Evolutionary conservation across 2,888 invertebrate genomes (phyloP).

Genomic region (Aspidiotus destructor): DNA sequence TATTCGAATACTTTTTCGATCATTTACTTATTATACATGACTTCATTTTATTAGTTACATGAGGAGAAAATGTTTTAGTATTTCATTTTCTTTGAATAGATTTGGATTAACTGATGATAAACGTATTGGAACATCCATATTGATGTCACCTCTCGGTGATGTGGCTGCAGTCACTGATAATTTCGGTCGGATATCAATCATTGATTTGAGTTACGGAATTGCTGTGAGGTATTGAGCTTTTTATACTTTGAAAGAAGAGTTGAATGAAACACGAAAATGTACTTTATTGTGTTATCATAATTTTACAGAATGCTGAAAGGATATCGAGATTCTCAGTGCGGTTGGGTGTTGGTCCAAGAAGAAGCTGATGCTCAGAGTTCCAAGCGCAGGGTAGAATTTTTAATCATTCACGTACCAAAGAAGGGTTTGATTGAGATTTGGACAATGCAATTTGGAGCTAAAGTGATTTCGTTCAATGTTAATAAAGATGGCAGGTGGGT

Average conservation of each 20-base stretch:
- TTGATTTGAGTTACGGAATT: conserved; percentile 71
- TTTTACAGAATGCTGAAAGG: conserved; percentile 45
- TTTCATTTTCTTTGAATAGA: conserved; percentile 6
- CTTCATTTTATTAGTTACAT: conserved; percentile 3
- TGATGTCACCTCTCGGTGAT: conserved; percentile 66
- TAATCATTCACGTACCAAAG: conserved; percentile 86
- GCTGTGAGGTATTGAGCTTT: conserved; percentile 51
- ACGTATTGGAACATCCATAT: conserved; percentile 63
- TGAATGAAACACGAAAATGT: neutral
- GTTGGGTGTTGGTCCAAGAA: conserved; percentile 77
- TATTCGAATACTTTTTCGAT: too few species aligned
- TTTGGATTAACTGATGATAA: conserved; percentile 71
- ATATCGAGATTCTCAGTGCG: conserved; percentile 89
- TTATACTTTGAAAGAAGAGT: neutral
- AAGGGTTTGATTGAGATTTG: conserved; percentile 89
- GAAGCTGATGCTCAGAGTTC: conserved; percentile 42
- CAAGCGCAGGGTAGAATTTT: conserved; percentile 50
- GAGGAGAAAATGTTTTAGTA: neutral
- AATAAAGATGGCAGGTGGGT: conserved; percentile 61
- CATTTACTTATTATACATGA: too few species aligned
- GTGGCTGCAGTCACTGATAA: conserved; percentile 75
- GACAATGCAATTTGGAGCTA: conserved; percentile 77
- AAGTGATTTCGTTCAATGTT: conserved; percentile 83
- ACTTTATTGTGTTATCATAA: conserved; percentile 9
- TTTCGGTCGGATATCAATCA: conserved; percentile 74